Evolutionary conservation across 2,797 vertebrate species (phyloP), one percentile per base, ranked within the genome.

Genomic region (Myotis myotis): DNA sequence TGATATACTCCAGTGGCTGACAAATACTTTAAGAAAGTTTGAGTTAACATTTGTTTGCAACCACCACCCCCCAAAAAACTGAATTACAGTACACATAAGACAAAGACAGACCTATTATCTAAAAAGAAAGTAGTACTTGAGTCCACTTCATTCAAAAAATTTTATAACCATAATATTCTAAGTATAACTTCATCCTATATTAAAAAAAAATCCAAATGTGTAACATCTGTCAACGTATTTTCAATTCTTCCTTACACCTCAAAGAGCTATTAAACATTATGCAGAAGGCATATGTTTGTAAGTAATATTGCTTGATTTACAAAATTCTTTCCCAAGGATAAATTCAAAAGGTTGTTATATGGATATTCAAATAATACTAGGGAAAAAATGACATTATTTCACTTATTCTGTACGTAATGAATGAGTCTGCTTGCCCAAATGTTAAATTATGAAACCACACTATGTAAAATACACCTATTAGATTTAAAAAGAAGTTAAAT

Each of bases 401-500:
- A 95, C 60, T 96, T 30, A 71, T 71, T 74, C 80, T 95, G 51
- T 71, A 94, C 89, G 75, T 85, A 95, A 75, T 28, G 36, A 88
- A 87, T 94, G 41, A 70, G 28, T 55, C 33, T 95, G 88, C 94
- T 95, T 96, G 85, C 81, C 64, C 91, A 91, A 49, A 88, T 92
- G 62, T 91, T 89, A 96, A 95, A 94, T 93, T 93, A 97, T 80
- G 85, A 97, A 95, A 96, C 83, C 97, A 96, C 89, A 96, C 92
- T 96, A 92, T 93, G 97, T 88, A 96, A 95, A 97, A 98, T 92
- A 96, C 94, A 96, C 88, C 96, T 95, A 85, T 97, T 95, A 94
- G 92, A 95, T 95, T 97, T 93, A 96, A 95, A 97, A 97, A 94
- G 93, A 97, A 97, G 95, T 96, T 94, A 97, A 97, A 95, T 97